Evolutionary conservation across 2,888 invertebrate species (phyloP).

Genomic region (Meandrusa payeni): DNA sequence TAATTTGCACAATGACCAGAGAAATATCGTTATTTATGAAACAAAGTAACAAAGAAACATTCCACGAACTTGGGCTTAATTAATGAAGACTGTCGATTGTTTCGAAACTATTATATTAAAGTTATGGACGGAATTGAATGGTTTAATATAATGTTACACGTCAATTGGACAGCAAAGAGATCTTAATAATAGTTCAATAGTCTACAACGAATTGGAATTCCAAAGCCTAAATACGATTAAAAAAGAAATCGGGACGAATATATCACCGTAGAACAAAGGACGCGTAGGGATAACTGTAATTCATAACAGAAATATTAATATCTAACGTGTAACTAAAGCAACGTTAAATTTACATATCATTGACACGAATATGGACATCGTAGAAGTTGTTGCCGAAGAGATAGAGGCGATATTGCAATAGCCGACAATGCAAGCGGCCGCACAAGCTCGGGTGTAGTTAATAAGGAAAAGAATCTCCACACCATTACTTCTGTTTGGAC

Average conservation of each 20-base stretch:
- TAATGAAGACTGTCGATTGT: constrained; percentile 14
- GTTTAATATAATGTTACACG: constrained; percentile 5
- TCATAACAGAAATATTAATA: constrained; percentile 35
- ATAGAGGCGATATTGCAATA: constrained; percentile 13
- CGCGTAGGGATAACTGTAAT: constrained; percentile 32
- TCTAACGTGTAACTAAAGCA: constrained; percentile 29
- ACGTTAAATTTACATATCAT: constrained; percentile 19
- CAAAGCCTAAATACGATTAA: constrained; percentile 7
- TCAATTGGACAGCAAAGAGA: constrained; percentile 4
- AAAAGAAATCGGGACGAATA: constrained; percentile 25
- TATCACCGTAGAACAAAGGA: constrained; percentile 33
- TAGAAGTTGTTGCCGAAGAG: background rate
- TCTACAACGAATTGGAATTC: constrained; percentile 13
- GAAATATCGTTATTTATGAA: constrained; percentile 3
- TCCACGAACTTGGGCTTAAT: background rate
- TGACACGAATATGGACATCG: background rate
- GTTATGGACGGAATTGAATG: background rate
- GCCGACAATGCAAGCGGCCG: background rate
- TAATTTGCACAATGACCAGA: background rate
- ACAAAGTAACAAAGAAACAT: constrained; percentile 5
- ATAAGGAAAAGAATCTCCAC: constrained; percentile 36
- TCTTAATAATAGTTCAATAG: constrained; percentile 18
- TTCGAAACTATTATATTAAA: constrained; percentile 8
- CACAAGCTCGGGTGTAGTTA: constrained; percentile 23
- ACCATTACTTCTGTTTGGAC: constrained; percentile 38